Evolutionary conservation across 2,888 invertebrate species (phyloP).

Genomic region (Leuctra nigra): DNA sequence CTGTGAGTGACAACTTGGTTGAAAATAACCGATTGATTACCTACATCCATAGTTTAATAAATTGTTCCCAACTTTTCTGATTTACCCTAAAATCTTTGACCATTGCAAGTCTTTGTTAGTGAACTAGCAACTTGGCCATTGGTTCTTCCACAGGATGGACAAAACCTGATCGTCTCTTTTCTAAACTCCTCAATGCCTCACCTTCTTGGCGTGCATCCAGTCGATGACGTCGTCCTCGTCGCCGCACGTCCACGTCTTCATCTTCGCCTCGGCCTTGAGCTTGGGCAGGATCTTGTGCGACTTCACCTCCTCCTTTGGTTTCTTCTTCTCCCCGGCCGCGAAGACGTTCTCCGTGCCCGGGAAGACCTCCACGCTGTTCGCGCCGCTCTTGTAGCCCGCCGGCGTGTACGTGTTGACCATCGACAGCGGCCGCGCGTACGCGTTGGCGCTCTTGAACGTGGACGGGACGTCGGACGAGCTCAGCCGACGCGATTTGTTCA

Average conservation of each 20-base stretch:
- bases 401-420: neutral
- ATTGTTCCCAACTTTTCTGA: too few species aligned
- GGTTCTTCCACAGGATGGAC: too few species aligned
- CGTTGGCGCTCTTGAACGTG: constrained; percentile 15
- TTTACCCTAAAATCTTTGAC: too few species aligned
- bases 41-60: too few species aligned
- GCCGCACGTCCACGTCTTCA: constrained; percentile 44
- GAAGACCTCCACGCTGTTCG: constrained; percentile 7
- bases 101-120: too few species aligned
- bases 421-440: neutral
- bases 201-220: constrained; percentile 34
- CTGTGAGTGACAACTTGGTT: too few species aligned
- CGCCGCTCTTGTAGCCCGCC: neutral
- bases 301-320: constrained; percentile 3
- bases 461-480: constrained; percentile 12
- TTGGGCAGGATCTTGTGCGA: constrained; percentile 60
- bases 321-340: constrained; percentile 32
- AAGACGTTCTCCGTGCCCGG: neutral
- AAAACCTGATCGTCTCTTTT: too few species aligned
- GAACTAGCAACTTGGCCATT: too few species aligned
- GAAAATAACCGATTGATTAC: too few species aligned
- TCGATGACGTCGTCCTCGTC: constrained; percentile 50
- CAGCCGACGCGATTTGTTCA: constrained; percentile 33
- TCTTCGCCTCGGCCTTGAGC: constrained; percentile 62
- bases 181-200: too few species aligned